Evolutionary conservation across 2,113 vertebrate genomes (phyloP).

Genomic region (Abramis brama): DNA sequence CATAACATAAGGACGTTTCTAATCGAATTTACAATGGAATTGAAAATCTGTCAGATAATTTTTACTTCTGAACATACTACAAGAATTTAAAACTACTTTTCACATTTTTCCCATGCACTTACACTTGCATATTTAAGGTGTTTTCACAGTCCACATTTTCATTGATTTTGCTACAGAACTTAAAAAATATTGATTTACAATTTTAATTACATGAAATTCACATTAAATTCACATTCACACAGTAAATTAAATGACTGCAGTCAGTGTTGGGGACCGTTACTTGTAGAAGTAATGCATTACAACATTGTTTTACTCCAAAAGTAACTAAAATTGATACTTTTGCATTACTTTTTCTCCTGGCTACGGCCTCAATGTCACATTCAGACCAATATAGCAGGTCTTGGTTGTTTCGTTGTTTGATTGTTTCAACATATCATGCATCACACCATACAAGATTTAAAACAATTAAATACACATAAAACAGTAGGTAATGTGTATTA

Average conservation of each 20-base stretch:
- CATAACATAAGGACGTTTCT: background rate
- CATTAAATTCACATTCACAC: conserved; percentile 62
- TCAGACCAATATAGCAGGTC: too few relatives aligned
- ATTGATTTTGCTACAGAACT: conserved; percentile 66
- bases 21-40: background rate
- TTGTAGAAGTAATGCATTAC: background rate
- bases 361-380: too few relatives aligned
- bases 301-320: too few relatives aligned
- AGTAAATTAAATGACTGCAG: background rate
- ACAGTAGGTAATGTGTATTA: too few relatives aligned
- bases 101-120: background rate
- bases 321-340: too few relatives aligned
- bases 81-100: background rate
- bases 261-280: background rate
- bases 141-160: conserved; percentile 54
- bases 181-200: conserved; percentile 80
- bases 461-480: too few relatives aligned
- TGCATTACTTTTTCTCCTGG: too few relatives aligned
- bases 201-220: conserved; percentile 80
- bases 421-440: too few relatives aligned
- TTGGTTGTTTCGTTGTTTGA: too few relatives aligned
- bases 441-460: too few relatives aligned
- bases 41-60: background rate
- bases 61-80: background rate
- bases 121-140: conserved; percentile 38